These are phyloP conservation scores for Trissolcus japonicus DNA, from an alignment of 2,888 invertebrate genomes.

Conservation along the genomic window DNA sequence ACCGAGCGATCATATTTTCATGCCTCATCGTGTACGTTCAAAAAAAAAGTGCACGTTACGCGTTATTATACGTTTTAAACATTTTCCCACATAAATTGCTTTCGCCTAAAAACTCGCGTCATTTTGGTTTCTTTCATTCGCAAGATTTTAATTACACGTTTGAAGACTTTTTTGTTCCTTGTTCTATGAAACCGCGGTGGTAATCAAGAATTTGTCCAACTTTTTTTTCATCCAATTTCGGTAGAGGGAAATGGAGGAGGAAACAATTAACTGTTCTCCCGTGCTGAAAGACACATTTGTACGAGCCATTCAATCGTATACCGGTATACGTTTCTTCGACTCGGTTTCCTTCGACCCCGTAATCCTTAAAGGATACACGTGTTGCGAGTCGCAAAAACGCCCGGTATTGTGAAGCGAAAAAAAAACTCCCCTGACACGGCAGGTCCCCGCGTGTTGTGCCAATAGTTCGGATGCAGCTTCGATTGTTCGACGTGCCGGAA, in stretches of 20 bases:
- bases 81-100: slow-evolving; percentile 50
- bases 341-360: slow-evolving; percentile 52
- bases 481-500: slow-evolving; percentile 52
- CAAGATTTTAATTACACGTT: slow-evolving; percentile 36
- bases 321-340: slow-evolving; percentile 48
- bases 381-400: slow-evolving; percentile 37
- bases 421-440: slow-evolving; percentile 15
- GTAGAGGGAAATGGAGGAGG: slow-evolving; percentile 41
- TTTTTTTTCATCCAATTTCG: slow-evolving; percentile 4
- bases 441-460: slow-evolving; percentile 63
- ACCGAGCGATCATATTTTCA: slow-evolving; percentile 51
- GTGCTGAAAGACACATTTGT: slow-evolving; percentile 51
- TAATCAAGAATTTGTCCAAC: background rate
- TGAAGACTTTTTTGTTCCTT: background rate
- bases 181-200: background rate
- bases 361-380: slow-evolving; percentile 63
- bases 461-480: slow-evolving; percentile 61
- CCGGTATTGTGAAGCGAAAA: slow-evolving; percentile 41
- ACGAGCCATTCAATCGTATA: slow-evolving; percentile 47
- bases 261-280: slow-evolving; percentile 57
- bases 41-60: slow-evolving; percentile 34
- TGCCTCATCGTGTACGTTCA: slow-evolving; percentile 42
- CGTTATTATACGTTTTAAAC: slow-evolving; percentile 50
- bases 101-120: slow-evolving; percentile 26
- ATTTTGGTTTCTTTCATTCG: slow-evolving; percentile 40